Base-by-base conservation (phyloP, 1,140 invertebrate species). In the Drosophila simulans region DNA sequence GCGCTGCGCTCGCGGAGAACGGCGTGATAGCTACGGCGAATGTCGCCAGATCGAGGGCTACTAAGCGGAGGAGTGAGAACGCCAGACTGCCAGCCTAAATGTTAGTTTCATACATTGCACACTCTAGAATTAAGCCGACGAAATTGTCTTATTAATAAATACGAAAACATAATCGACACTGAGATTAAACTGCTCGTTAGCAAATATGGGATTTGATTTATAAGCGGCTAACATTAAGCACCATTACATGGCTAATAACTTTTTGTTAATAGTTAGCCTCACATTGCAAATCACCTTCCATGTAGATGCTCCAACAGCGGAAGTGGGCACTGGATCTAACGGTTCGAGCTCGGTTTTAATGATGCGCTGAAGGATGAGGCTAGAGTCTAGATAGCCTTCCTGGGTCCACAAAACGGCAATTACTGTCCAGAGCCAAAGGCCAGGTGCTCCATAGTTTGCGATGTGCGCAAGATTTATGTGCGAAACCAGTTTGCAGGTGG, bases 1-100 rank as follows among this genome's bases (percentile, higher is more conserved):
- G 37, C 94, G 95, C 73, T 95, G 95, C 82, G 94, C 94, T 12
- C 95, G 94, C 0, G 94, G 93, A 42, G 91, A 93, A 25, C 92
- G 92, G 49, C 92, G 94, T 27, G 94, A 95, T 74, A 93, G 93
- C 39, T 93, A 93, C 51, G 94, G 94, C 13, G 83, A 93, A 34
- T 94, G 94, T 64, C 92, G 89, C 82, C 84, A 91, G 76, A 74
- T 91, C 54, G 84, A 89, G 45, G 91, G 91, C 54, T 92, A 92
- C 48, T 92, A 10, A 13, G 59, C 86, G 58, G 13, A 39, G 40
- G 35, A 85, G 68, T 62, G 60, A 84, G 64, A 70, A 59, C 39
- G 55, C 52, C 68, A 86, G 82, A 85, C 82, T 88, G 83, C 74
- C 77, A 65, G 64, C 60, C 43, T 86, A 73, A 40, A 68, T 78